Evolutionary conservation across 1,140 invertebrate genomes (phyloP).

Genomic region (Rhopalosiphum maidis): DNA sequence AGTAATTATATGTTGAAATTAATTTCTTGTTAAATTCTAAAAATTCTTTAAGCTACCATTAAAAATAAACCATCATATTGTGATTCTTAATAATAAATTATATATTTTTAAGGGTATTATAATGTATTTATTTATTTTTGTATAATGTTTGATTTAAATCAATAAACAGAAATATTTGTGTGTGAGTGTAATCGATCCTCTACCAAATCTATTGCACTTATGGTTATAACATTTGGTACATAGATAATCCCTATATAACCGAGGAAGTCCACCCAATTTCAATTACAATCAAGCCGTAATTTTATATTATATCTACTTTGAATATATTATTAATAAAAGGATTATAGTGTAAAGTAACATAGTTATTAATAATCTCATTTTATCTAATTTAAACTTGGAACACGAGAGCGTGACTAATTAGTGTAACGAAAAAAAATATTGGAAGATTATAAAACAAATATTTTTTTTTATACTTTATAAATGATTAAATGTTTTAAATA

Average conservation of each 20-base stretch:
- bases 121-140: neutral
- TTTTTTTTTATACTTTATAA: neutral
- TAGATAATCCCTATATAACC: too few relatives aligned
- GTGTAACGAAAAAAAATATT: neutral
- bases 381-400: neutral
- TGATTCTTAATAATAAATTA: neutral
- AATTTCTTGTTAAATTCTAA: neutral
- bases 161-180: too few relatives aligned
- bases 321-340: neutral
- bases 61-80: neutral
- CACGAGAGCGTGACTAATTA: neutral
- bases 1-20: neutral
- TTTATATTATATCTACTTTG: neutral
- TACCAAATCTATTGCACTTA: too few relatives aligned
- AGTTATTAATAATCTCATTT: neutral
- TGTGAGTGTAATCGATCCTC: too few relatives aligned
- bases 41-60: neutral
- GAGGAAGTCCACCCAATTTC: too few relatives aligned
- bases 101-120: neutral
- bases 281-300: neutral
- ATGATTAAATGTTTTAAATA: neutral
- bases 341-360: neutral
- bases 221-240: too few relatives aligned
- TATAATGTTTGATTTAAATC: neutral
- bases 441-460: neutral